These are phyloP conservation scores for Sparus aurata DNA, from an alignment of 2,797 vertebrate genomes.

Conservation along the genomic window DNA sequence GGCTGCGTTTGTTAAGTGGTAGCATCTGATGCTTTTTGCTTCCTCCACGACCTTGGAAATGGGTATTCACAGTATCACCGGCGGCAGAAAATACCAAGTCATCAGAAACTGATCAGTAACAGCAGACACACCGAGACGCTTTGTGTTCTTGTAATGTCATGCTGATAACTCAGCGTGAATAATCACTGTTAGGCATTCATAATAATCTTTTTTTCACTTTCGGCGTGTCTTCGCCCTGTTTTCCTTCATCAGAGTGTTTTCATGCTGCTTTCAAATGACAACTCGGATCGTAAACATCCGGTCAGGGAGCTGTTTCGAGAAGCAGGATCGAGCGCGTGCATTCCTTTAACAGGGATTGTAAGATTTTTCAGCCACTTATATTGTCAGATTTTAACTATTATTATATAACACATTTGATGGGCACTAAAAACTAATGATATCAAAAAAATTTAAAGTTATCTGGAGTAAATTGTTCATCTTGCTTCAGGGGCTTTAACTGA, in stretches of 20 bases:
- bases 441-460: background rate
- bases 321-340: background rate
- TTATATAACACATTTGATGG: background rate
- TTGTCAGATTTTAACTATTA: background rate
- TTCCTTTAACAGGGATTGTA: background rate
- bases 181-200: slow-evolving; percentile 45
- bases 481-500: background rate
- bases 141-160: slow-evolving; percentile 53
- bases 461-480: background rate
- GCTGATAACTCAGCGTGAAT: slow-evolving; percentile 46
- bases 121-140: slow-evolving; percentile 35
- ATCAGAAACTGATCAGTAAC: slow-evolving; percentile 54
- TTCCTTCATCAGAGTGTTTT: background rate
- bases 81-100: slow-evolving; percentile 39
- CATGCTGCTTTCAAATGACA: slow-evolving; percentile 15
- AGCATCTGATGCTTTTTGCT: slow-evolving; percentile 55
- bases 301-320: background rate
- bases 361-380: background rate
- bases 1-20: slow-evolving; percentile 32
- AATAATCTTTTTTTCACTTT: slow-evolving; percentile 41
- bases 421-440: background rate
- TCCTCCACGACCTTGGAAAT: slow-evolving; percentile 22
- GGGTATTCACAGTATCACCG: slow-evolving; percentile 20
- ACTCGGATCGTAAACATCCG: background rate
- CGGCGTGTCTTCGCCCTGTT: background rate